Conservation (phyloP, 2,888 invertebrate species). For the Flabesymbios commensalis region DNA sequence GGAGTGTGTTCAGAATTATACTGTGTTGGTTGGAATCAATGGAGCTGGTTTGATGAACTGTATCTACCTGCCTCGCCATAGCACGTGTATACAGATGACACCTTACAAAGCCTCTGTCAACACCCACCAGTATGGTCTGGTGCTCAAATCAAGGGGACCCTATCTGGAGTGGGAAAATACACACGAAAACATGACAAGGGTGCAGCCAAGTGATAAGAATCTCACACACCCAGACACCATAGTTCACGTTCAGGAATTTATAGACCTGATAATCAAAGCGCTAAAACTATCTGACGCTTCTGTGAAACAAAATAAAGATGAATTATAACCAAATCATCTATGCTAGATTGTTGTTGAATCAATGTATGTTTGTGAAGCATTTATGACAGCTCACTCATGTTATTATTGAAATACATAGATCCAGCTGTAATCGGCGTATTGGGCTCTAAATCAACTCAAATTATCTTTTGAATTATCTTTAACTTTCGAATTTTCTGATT, state of each 20-base stretch:
- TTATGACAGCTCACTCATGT: too few relatives aligned
- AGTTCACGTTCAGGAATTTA: slow-evolving; percentile 32
- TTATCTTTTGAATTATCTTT: too few relatives aligned
- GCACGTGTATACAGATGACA: slow-evolving; percentile 45
- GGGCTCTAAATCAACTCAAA: too few relatives aligned
- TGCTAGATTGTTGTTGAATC: too few relatives aligned
- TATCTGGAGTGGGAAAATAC: slow-evolving; percentile 38
- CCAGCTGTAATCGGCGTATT: too few relatives aligned
- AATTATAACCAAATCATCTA: too few relatives aligned
- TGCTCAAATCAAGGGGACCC: slow-evolving; percentile 29
- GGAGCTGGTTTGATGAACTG: slow-evolving; percentile 49
- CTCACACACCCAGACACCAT: slow-evolving; percentile 27
- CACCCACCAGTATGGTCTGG: slow-evolving; percentile 19
- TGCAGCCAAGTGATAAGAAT: slow-evolving; percentile 6
- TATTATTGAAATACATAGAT: too few relatives aligned
- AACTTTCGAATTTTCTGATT: too few relatives aligned
- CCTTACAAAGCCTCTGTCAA: slow-evolving; percentile 40
- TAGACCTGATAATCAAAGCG: not conserved
- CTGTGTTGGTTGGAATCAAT: slow-evolving; percentile 45
- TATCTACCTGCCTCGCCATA: slow-evolving; percentile 38
- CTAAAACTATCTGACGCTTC: too few relatives aligned
- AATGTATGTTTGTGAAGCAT: too few relatives aligned
- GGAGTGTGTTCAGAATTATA: slow-evolving; percentile 39
- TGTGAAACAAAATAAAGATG: too few relatives aligned
- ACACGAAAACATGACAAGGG: slow-evolving; percentile 16